phyloP scores from a whole-genome alignment of 2,888 invertebrate species.

The Dryadula phaetusa region DNA sequence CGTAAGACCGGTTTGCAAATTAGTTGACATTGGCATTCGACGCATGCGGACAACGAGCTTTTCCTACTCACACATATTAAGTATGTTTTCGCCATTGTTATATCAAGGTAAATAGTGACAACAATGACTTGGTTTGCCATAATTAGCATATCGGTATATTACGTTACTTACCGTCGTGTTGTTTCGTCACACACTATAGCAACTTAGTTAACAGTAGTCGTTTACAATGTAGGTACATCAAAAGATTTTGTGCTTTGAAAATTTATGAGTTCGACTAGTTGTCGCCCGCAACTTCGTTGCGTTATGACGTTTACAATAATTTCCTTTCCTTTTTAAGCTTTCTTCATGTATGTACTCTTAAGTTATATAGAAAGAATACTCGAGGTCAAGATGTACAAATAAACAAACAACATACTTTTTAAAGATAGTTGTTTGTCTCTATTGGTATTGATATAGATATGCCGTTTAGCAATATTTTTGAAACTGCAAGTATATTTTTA shows the following conservation, averaged over 20 bases:
- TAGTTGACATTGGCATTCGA: slow-evolving; percentile 77
- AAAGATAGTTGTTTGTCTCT: too few relatives aligned
- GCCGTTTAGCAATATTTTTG: too few relatives aligned
- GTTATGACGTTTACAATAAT: too few relatives aligned
- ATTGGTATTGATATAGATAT: too few relatives aligned
- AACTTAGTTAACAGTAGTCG: slow-evolving; percentile 13
- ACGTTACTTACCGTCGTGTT: slow-evolving; percentile 26
- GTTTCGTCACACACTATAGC: slow-evolving; percentile 26
- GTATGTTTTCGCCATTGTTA: slow-evolving; percentile 41
- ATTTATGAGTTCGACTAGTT: background rate
- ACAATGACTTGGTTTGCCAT: slow-evolving; percentile 32
- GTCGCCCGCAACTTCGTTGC: too few relatives aligned
- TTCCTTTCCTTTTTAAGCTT: too few relatives aligned
- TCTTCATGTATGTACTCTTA: too few relatives aligned
- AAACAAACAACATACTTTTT: too few relatives aligned
- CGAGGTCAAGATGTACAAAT: too few relatives aligned
- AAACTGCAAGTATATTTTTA: too few relatives aligned
- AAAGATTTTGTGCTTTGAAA: slow-evolving; percentile 12
- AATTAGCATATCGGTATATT: slow-evolving; percentile 36
- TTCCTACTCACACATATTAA: slow-evolving; percentile 40
- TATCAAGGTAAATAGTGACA: slow-evolving; percentile 34
- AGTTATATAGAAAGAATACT: too few relatives aligned
- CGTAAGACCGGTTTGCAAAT: slow-evolving; percentile 77
- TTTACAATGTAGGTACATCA: slow-evolving; percentile 15
- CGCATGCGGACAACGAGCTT: slow-evolving; percentile 35